Conservation (phyloP, 1,140 invertebrate species). For the Spodoptera frugiperda region DNA sequence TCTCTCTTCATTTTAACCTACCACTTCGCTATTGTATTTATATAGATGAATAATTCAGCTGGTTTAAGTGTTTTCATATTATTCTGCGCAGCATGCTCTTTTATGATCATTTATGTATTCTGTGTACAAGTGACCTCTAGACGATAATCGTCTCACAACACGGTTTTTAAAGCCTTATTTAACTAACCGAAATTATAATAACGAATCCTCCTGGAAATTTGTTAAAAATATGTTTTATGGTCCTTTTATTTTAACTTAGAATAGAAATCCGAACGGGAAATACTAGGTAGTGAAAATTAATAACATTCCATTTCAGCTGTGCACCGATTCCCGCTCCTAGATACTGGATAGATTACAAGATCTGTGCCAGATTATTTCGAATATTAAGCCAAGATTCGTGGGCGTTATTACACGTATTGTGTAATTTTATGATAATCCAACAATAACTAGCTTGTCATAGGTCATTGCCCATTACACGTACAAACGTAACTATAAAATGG, state of each 20-base stretch:
- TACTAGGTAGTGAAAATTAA: too few species aligned
- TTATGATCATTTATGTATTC: too few species aligned
- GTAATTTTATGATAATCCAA: conserved; percentile 12
- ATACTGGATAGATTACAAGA: not conserved
- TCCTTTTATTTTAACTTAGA: too few species aligned
- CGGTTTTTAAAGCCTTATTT: too few species aligned
- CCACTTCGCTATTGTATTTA: conserved; percentile 6
- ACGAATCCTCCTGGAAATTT: not conserved
- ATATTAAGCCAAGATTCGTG: not conserved
- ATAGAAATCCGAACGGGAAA: too few species aligned
- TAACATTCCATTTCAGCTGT: too few species aligned
- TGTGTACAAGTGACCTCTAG: not conserved
- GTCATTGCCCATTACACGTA: conserved; percentile 4
- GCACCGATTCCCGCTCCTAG: too few species aligned
- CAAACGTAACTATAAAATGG: not conserved
- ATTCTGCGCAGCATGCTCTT: not conserved
- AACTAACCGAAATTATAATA: too few species aligned
- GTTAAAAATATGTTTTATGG: not conserved
- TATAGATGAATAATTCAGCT: not conserved
- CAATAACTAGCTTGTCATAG: not conserved
- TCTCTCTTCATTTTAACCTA: conserved; percentile 29
- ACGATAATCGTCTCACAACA: not conserved
- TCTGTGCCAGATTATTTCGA: conserved; percentile 1
- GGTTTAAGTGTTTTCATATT: not conserved
- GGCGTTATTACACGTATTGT: not conserved